Base-by-base conservation (phyloP, 35 echinoderm and acorn worm species). In the Hemicentrotus pulcherrimus region DNA sequence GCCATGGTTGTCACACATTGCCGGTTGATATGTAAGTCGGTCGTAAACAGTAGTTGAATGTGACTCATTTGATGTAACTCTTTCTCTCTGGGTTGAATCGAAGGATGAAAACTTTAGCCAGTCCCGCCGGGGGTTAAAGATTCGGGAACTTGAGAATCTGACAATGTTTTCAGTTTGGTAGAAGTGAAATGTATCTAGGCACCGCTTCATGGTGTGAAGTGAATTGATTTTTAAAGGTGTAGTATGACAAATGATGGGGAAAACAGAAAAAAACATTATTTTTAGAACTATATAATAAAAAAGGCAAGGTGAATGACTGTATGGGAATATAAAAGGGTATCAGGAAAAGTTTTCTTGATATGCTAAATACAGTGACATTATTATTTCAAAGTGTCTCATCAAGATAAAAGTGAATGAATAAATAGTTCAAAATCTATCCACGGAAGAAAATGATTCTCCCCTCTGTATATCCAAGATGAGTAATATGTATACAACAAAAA, bases 1-100 rank as follows among this genome's bases (percentile, higher is more conserved):
- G 88, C 46, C 32, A 47, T 90, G 88, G 12, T 90, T 46, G 31
- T 90, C 88, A 90, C 88, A 90, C 88, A 41, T 15, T 78, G 65
- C 65, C 65, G n/a, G 65, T 78, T 78, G 65, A 78, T 78, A 78
- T 78, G 65, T 4, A 78, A 78, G 65, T 78, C 65, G 65, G 65
- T 78, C 65, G 19, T 78, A 78, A 78, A 78, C 65, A 78, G 65
- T 78, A 78, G 65, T 28, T 78, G 15, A 78, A 78, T 78, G 65
- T 78, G 65, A 78, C 65, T 78, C 65, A 78, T 78, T 78, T 78
- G 22, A 78, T 78, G 65, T 28, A 78, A 78, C 65, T 78, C 65
- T 78, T n/a, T 78, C 65, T 16, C 52, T 16, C 16, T n/a, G 0
- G 65, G 65, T 78, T 78, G 65, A 78, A 28, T 78, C 22, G 22